These are phyloP conservation scores for Protobothrops mucrosquamatus DNA, from an alignment of 2,113 vertebrate genomes.

Conservation along the genomic window DNA sequence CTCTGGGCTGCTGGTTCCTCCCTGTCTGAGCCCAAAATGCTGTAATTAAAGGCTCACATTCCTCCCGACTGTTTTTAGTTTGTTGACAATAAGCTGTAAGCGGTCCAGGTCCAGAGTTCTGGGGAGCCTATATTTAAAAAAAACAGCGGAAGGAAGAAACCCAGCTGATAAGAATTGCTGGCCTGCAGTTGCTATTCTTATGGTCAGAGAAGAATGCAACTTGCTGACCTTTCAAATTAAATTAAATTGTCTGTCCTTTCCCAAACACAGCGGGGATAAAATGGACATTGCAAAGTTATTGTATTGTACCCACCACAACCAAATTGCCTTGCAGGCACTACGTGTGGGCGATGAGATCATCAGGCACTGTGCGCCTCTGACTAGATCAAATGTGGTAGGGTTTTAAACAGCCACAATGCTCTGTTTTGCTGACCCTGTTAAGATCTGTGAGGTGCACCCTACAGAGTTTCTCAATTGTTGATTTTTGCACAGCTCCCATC, in stretches of 20 bases:
- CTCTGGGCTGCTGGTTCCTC: conserved; percentile 35
- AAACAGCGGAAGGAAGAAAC: conserved; percentile 24
- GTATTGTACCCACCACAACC: neutral
- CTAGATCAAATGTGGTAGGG: neutral
- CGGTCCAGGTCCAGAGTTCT: conserved; percentile 22
- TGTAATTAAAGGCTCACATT: conserved; percentile 51
- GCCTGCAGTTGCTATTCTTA: conserved; percentile 17
- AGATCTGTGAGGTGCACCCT: neutral
- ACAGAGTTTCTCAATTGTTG: neutral
- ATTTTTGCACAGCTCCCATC: neutral
- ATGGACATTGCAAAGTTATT: conserved; percentile 14
- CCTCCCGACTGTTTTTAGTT: conserved; percentile 35
- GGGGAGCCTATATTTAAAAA: neutral
- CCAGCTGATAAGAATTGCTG: conserved; percentile 27
- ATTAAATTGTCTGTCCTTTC: conserved; percentile 19
- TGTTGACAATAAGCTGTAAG: conserved; percentile 41
- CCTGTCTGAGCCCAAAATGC: conserved; percentile 41
- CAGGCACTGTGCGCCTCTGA: too few relatives aligned
- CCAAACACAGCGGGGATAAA: neutral
- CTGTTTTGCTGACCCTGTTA: neutral
- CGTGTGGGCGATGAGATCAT: neutral
- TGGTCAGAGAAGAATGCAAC: conserved; percentile 21
- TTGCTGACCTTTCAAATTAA: conserved; percentile 18
- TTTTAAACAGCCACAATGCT: neutral
- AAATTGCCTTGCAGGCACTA: neutral